Conservation (phyloP, 2,888 invertebrate genomes). For the Limnephilus auricula region DNA sequence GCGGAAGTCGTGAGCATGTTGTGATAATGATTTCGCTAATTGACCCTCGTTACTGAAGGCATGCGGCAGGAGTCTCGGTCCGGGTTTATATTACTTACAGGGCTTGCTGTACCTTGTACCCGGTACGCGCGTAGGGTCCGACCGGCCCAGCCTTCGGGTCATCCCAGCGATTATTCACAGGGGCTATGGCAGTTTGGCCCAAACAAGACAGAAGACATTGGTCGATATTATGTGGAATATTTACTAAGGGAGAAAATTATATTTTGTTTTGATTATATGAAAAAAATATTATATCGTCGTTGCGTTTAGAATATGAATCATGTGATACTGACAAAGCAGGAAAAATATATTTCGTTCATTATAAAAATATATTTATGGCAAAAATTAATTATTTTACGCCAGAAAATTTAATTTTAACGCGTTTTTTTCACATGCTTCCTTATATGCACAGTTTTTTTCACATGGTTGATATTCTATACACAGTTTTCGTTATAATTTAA, state of each 20-base stretch:
- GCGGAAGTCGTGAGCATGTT: slow-evolving; percentile 28
- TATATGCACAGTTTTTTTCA: too few relatives aligned
- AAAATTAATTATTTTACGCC: too few relatives aligned
- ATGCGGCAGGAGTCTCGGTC: neutral
- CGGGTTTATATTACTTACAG: neutral
- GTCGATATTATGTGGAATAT: neutral
- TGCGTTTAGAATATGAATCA: too few relatives aligned
- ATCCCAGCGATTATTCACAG: neutral
- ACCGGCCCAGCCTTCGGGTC: neutral
- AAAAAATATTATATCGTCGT: too few relatives aligned
- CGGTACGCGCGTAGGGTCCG: neutral
- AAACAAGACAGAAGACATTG: neutral
- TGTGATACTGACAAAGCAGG: too few relatives aligned
- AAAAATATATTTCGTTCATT: too few relatives aligned
- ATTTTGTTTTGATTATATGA: too few relatives aligned
- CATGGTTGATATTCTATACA: too few relatives aligned
- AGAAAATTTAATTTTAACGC: too few relatives aligned
- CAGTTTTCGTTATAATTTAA: too few relatives aligned
- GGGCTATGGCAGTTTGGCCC: neutral
- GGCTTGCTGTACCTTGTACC: neutral
- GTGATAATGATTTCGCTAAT: slow-evolving; percentile 31
- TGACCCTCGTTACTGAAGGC: slow-evolving; percentile 17
- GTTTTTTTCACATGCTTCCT: too few relatives aligned
- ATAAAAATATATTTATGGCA: too few relatives aligned
- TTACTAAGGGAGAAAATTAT: neutral